A percentile compares a stretch with the other conserved stretches of the same genome.
Conservation (phyloP, 2,888 invertebrate species). For the Baronia brevicornis region DNA sequence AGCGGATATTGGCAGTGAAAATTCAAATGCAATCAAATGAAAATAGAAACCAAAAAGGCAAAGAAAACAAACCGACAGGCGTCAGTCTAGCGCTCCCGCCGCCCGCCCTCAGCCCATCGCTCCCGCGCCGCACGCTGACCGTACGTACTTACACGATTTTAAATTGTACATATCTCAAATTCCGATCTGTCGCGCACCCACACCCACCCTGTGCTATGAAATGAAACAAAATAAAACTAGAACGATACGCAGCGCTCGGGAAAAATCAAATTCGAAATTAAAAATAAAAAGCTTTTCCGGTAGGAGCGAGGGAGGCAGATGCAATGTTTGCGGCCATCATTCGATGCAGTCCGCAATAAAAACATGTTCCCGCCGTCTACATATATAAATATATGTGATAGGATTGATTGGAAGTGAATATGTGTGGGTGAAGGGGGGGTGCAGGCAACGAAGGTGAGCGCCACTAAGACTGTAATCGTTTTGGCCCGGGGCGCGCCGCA, state of each 20-base stretch:
- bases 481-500: conserved; percentile 53
- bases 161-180: conserved; percentile 77
- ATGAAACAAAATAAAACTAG: conserved; percentile 75
- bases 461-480: conserved; percentile 74
- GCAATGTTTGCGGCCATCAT: conserved; percentile 73
- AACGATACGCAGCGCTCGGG: conserved; percentile 63
- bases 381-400: conserved; percentile 68
- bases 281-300: conserved; percentile 68
- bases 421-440: conserved; percentile 44
- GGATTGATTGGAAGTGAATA: conserved; percentile 76
- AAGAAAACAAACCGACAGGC: conserved; percentile 74
- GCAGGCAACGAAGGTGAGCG: conserved; percentile 70
- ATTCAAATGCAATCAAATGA: conserved; percentile 76
- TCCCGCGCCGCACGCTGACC: conserved; percentile 53
- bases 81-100: conserved; percentile 65
- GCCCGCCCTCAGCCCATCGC: conserved; percentile 31
- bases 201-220: conserved; percentile 71
- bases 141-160: conserved; percentile 75
- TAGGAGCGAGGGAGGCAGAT: conserved; percentile 58
- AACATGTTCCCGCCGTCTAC: conserved; percentile 61
- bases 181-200: conserved; percentile 74
- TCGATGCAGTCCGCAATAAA: conserved; percentile 73
- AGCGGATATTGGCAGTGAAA: conserved; percentile 75
- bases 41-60: conserved; percentile 74
- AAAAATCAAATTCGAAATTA: conserved; percentile 75